A percentile compares a stretch with the other conserved stretches of the same genome.
phyloP scores from a whole-genome alignment of 1,140 invertebrate species.

The Penaeus indicus region DNA sequence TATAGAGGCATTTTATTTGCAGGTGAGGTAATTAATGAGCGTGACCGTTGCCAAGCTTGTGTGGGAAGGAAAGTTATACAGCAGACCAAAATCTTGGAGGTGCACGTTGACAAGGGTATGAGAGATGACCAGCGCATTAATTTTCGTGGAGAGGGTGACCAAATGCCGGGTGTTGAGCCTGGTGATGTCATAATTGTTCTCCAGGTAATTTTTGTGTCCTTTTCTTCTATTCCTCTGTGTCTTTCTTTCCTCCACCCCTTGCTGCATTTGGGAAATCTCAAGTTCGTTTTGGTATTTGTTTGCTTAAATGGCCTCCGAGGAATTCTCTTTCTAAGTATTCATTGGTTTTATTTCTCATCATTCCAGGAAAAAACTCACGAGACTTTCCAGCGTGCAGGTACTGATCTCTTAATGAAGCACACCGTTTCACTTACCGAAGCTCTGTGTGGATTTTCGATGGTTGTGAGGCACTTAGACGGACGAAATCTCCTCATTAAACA shows the following conservation, averaged over 20 bases:
- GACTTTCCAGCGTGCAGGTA: conserved; percentile 66
- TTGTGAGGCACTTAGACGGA: conserved; percentile 75
- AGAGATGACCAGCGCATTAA: conserved; percentile 74
- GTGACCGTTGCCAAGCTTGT: conserved; percentile 83
- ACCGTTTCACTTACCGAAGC: conserved; percentile 74
- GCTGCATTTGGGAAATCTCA: no score
- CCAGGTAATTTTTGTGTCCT: conserved; percentile 69
- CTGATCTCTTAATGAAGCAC: conserved; percentile 72
- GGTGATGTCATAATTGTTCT: conserved; percentile 76
- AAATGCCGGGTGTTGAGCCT: conserved; percentile 74
- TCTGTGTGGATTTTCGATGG: conserved; percentile 76
- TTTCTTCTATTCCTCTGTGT: neutral
- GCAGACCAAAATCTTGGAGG: conserved; percentile 74
- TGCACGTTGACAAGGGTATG: conserved; percentile 75
- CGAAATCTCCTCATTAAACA: conserved; percentile 72
- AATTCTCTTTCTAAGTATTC: neutral
- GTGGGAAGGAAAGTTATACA: conserved; percentile 73
- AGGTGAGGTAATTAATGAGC: conserved; percentile 75
- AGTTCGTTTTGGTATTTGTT: no score
- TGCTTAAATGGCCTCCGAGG: neutral
- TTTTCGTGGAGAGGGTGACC: conserved; percentile 75
- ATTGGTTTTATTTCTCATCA: neutral
- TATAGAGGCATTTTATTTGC: neutral
- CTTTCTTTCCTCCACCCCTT: neutral
- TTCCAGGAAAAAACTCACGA: conserved; percentile 58